Conservation (phyloP, 2,113 vertebrate species). For the Plecturocebus donacophilus region DNA sequence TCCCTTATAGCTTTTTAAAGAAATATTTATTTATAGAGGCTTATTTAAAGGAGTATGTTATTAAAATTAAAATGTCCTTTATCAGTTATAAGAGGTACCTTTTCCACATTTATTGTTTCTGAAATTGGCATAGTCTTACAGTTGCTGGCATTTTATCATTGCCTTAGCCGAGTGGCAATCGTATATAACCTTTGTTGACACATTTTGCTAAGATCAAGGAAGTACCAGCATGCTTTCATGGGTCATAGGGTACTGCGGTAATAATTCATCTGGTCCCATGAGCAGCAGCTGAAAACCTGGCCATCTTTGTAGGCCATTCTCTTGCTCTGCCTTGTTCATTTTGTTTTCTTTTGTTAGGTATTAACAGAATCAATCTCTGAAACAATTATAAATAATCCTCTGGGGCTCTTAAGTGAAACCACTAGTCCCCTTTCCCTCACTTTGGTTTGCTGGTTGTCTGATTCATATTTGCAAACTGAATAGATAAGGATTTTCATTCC, state of each 20-base stretch:
- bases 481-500: background rate
- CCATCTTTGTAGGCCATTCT: background rate
- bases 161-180: background rate
- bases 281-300: background rate
- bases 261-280: background rate
- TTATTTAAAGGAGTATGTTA: background rate
- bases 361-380: background rate
- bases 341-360: background rate
- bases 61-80: constrained; percentile 12
- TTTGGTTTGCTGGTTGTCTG: background rate
- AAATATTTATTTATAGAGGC: background rate
- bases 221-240: background rate
- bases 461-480: background rate
- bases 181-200: background rate
- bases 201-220: background rate
- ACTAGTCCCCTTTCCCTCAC: no score
- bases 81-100: background rate
- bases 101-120: background rate
- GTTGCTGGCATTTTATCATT: background rate
- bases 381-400: background rate
- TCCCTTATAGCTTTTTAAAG: background rate
- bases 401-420: background rate
- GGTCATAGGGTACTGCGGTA: background rate
- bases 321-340: background rate
- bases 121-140: background rate